phyloP scores from a whole-genome alignment of 1,140 invertebrate genomes.

The Cyclina sinensis region DNA sequence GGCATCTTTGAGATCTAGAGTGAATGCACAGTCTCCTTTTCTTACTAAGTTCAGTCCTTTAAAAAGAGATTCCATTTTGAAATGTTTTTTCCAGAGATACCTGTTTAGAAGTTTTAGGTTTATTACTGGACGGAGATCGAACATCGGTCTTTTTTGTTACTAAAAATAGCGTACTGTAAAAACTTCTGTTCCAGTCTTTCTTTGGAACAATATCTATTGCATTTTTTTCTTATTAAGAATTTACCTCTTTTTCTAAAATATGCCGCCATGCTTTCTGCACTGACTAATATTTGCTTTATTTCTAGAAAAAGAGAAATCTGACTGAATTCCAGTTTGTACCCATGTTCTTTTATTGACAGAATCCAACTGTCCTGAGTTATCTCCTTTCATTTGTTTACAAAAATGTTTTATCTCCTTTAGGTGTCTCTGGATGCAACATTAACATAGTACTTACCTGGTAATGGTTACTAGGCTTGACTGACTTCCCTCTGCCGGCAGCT shows the following conservation, averaged over 20 bases:
- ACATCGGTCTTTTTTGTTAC: slow-evolving; percentile 7
- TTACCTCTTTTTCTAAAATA: neutral
- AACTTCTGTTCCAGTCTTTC: neutral
- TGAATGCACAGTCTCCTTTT: slow-evolving; percentile 36
- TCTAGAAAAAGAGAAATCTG: neutral
- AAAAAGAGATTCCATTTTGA: slow-evolving; percentile 45
- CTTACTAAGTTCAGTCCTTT: neutral
- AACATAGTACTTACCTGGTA: neutral
- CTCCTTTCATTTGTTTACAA: no score
- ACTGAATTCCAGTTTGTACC: neutral
- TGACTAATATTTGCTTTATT: neutral
- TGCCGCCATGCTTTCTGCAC: neutral
- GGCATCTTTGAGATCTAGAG: slow-evolving; percentile 53
- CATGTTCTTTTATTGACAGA: neutral
- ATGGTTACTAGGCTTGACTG: neutral
- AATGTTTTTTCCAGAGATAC: slow-evolving; percentile 38
- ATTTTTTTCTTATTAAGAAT: neutral
- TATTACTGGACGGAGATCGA: slow-evolving; percentile 36
- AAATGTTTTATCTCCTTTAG: neutral
- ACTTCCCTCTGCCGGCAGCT: neutral
- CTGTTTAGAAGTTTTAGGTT: slow-evolving; percentile 31
- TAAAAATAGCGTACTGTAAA: neutral
- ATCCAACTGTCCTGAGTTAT: neutral
- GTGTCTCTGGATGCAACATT: neutral
- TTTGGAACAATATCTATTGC: neutral